A percentile compares a stretch with the other conserved stretches of the same genome.
phyloP scores from a whole-genome alignment of 2,113 vertebrate genomes.

The Ictidomys tridecemlineatus region DNA sequence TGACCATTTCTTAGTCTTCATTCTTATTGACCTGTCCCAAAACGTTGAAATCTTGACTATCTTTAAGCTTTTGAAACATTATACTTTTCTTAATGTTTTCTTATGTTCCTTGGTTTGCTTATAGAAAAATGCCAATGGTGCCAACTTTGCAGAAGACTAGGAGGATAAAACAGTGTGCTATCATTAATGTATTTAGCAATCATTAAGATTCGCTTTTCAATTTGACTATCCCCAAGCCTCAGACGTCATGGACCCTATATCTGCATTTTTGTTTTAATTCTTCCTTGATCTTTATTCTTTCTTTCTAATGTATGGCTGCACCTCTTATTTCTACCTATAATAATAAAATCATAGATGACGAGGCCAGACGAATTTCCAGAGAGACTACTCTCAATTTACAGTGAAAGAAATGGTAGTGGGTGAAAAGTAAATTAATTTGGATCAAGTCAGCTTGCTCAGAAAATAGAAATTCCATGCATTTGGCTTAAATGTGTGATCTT shows the following conservation, averaged over 20 bases:
- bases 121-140: slow-evolving; percentile 28
- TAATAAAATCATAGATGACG: neutral
- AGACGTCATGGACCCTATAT: neutral
- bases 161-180: neutral
- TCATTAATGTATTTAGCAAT: neutral
- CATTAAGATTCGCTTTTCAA: neutral
- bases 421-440: neutral
- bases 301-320: neutral
- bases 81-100: neutral
- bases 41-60: slow-evolving; percentile 45
- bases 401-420: neutral
- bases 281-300: neutral
- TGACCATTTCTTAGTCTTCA: neutral
- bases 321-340: neutral
- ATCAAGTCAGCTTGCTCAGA: neutral
- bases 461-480: neutral
- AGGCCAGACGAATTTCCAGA: neutral
- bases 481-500: neutral
- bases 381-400: neutral
- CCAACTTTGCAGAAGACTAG: neutral
- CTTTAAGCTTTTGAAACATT: neutral
- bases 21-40: slow-evolving; percentile 46
- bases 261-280: slow-evolving; percentile 2
- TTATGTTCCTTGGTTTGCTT: slow-evolving; percentile 9
- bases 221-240: neutral